phyloP scores from a whole-genome alignment of 2,888 invertebrate genomes.

The Hecatera dysodea region DNA sequence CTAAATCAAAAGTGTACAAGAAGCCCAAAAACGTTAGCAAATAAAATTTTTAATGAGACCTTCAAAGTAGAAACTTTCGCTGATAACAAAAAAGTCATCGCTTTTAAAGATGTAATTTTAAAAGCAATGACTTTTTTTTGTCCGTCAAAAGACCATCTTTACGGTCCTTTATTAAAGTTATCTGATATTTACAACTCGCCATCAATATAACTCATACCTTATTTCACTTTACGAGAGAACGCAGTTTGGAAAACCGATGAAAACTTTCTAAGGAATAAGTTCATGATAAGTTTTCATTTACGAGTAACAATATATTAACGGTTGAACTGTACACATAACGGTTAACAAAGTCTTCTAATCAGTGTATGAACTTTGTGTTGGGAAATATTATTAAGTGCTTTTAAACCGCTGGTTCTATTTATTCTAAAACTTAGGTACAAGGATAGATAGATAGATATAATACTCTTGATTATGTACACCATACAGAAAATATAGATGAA shows the following conservation, averaged over 20 bases:
- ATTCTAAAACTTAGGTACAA: background rate
- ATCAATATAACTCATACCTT: slow-evolving; percentile 44
- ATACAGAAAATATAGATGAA: no score
- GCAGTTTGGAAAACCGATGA: slow-evolving; percentile 54
- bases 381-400: slow-evolving; percentile 13
- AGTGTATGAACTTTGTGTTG: slow-evolving; percentile 33
- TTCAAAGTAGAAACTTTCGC: slow-evolving; percentile 44
- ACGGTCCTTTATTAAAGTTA: slow-evolving; percentile 24
- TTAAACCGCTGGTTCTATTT: background rate
- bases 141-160: slow-evolving; percentile 4
- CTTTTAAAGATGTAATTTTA: no score
- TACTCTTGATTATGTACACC: no score
- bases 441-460: no score
- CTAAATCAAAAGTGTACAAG: background rate
- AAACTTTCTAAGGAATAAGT: slow-evolving; percentile 56
- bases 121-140: no score
- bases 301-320: slow-evolving; percentile 54
- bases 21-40: slow-evolving; percentile 3
- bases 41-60: slow-evolving; percentile 44
- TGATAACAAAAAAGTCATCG: slow-evolving; percentile 22
- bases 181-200: slow-evolving; percentile 42
- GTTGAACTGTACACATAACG: slow-evolving; percentile 53
- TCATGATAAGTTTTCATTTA: slow-evolving; percentile 57
- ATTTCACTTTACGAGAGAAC: slow-evolving; percentile 54
- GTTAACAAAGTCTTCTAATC: slow-evolving; percentile 50